Conservation (phyloP, 2,888 invertebrate species). For the Pyrgus malvae region DNA sequence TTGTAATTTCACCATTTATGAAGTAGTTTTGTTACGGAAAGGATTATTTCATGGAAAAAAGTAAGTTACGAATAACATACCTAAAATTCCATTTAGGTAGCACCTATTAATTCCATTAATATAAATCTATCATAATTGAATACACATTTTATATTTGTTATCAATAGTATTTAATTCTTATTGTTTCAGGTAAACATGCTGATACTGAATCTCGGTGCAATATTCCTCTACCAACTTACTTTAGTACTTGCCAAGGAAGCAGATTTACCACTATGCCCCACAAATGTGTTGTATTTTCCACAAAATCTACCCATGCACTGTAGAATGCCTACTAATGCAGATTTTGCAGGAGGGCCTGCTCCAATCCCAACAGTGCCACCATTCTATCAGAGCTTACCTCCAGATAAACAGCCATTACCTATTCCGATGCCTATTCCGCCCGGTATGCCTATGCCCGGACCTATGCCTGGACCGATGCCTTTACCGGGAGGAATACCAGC, state of each 20-base stretch:
- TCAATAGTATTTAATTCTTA: neutral
- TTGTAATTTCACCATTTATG: slow-evolving; percentile 3
- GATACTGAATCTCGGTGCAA: slow-evolving; percentile 27
- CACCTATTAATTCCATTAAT: too few species aligned
- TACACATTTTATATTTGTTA: neutral
- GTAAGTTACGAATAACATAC: slow-evolving; percentile 2
- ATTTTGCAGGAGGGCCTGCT: slow-evolving; percentile 35
- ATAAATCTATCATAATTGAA: too few species aligned
- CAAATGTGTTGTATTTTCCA: slow-evolving; percentile 59
- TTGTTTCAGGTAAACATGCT: slow-evolving; percentile 48
- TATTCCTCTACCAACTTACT: slow-evolving; percentile 38
- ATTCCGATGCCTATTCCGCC: slow-evolving; percentile 43
- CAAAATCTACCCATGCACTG: slow-evolving; percentile 73
- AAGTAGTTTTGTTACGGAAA: neutral
- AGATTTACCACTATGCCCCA: slow-evolving; percentile 64
- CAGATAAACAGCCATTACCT: slow-evolving; percentile 41
- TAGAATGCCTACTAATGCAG: slow-evolving; percentile 53
- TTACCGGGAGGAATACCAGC: slow-evolving; percentile 23
- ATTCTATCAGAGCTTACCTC: slow-evolving; percentile 39
- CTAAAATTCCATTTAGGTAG: too few species aligned
- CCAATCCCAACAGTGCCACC: slow-evolving; percentile 37
- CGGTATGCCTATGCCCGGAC: slow-evolving; percentile 35
- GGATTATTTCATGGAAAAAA: slow-evolving; percentile 3
- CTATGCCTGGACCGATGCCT: slow-evolving; percentile 32
- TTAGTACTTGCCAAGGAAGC: slow-evolving; percentile 42